Base-by-base conservation (phyloP, 2,797 vertebrate genomes). In the Schizopygopsis malacanthus region DNA sequence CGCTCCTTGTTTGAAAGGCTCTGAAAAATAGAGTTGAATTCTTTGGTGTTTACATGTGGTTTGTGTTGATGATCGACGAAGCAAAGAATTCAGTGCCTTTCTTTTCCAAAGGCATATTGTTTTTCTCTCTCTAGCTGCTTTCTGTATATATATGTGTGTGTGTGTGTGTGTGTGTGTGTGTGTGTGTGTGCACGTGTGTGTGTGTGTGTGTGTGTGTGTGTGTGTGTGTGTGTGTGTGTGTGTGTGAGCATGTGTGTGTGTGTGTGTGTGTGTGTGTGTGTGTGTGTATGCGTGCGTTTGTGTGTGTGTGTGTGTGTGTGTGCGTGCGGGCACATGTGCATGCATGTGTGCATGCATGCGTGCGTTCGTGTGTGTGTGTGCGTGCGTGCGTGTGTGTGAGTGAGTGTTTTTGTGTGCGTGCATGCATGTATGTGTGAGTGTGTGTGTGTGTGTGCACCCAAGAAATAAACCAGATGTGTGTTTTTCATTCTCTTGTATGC, bases 21-120 rank as follows among this genome's bases (percentile, higher is more conserved):
- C 28, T 76, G 59, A 83, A 41, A 75, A 76, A 76, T 54, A 8
- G 20, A 41, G 45, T 25, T 28, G 54, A 47, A n/a, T 43, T 77
- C 47, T 84, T 78, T 39, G 25, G 52, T 87, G 81, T 71, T 84
- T 87, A 67, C 47, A 47, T 87, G 41, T 50, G 45, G 63, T 83
- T 81, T 83, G 33, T 84, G 82, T 80, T 80, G 59, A n/a, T 81
- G 86, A 84, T 84, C 70, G 25, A 76, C 79, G 28, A 69, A 84
- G 69, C 56, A 54, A 65, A 79, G 69, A 83, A 67, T 71, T 82
- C 63, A 47, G 52, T 82, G 67, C 67, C 73, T 83, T 83, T 87
- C 54, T 50, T 71, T 86, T 86, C 15, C 13, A 33, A 83, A 37
- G 8, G 33, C 76, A 80, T 52, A 52, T 79, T 83, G 45, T 63